phyloP scores from a whole-genome alignment of 2,888 invertebrate genomes.

The Catocala nupta region DNA sequence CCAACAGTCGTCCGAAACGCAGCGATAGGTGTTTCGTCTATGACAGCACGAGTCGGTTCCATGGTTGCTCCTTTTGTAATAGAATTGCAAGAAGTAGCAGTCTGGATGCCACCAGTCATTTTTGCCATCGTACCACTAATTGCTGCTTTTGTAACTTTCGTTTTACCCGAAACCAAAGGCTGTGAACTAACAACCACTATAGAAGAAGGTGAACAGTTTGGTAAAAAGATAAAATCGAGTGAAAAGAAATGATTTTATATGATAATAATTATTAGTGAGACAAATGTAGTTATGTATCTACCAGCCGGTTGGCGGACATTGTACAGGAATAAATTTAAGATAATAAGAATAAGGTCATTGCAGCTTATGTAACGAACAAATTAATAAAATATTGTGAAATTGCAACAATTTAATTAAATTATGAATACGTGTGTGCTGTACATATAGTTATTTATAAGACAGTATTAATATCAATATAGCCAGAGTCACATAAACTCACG shows the following conservation, averaged over 20 bases:
- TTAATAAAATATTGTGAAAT: too few species aligned
- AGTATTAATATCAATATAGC: too few species aligned
- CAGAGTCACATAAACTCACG: too few species aligned
- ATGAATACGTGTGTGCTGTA: too few species aligned
- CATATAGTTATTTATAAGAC: too few species aligned
- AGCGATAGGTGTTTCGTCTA: constrained; percentile 95
- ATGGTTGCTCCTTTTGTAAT: constrained; percentile 94
- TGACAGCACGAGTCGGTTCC: constrained; percentile 95
- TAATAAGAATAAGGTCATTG: too few species aligned
- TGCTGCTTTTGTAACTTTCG: constrained; percentile 82
- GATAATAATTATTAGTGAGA: background rate
- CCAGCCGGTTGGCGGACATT: background rate
- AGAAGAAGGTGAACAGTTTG: constrained; percentile 91
- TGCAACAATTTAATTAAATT: too few species aligned
- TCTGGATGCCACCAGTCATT: constrained; percentile 90
- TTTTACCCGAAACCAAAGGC: constrained; percentile 93
- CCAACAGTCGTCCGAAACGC: constrained; percentile 96
- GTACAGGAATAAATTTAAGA: background rate
- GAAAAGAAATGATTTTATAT: constrained; percentile 7
- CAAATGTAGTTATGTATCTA: background rate
- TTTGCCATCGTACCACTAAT: constrained; percentile 91
- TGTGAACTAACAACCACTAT: constrained; percentile 92
- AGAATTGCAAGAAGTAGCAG: constrained; percentile 79
- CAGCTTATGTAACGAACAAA: too few species aligned
- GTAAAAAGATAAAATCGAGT: constrained; percentile 53